Evolutionary conservation across 2,113 vertebrate species (phyloP), one percentile per base, ranked within the genome.

Genomic region (Entelurus aequoreus): DNA sequence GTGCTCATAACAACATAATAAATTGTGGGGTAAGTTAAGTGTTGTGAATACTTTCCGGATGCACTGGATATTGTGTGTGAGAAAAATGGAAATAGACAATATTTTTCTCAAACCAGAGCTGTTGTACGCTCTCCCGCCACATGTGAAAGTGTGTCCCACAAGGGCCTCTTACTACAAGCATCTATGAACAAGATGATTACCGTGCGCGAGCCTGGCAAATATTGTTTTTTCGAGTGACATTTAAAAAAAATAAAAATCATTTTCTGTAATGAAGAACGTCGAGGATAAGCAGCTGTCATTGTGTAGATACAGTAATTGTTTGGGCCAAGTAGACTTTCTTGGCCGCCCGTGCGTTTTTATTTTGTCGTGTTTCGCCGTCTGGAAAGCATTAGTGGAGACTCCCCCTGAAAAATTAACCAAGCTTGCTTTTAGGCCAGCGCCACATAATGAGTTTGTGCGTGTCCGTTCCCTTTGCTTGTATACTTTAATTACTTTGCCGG

Each of bases 341-440:
- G 51, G 75, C 71, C 69, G 75, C 64, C 69, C 69, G 53, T 61
- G 55, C 66, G 69, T 72, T 82, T 81, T 74, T 1, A 80, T 72
- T 83, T 86, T 81, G 72, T 75, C 67, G 68, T 75, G 71, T 83
- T 79, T 77, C 71, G 54, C 54, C 52, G 64, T 62, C 74, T 77
- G 63, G 78, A 84, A 85, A 82, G 79, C 78, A 82, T 88, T 74
- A 81, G 77, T 62, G 63, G 62, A 84, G 83, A 81, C 66, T 70
- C 59, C 64, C 64, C 60, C 65, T 86, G 63, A 87, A 86, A 85
- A 88, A 89, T 87, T 65, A 69, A 88, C 78, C 77, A 74, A 72
- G 70, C 77, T 74, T 69, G 77, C 77, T 84, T 85, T 85, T 84
- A 85, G 83, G 66, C 73, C 42, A 48, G 64, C 10, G 40, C 54